These are phyloP conservation scores for Aspiorhynchus laticeps DNA, from an alignment of 2,113 vertebrate genomes.

Conservation along the genomic window DNA sequence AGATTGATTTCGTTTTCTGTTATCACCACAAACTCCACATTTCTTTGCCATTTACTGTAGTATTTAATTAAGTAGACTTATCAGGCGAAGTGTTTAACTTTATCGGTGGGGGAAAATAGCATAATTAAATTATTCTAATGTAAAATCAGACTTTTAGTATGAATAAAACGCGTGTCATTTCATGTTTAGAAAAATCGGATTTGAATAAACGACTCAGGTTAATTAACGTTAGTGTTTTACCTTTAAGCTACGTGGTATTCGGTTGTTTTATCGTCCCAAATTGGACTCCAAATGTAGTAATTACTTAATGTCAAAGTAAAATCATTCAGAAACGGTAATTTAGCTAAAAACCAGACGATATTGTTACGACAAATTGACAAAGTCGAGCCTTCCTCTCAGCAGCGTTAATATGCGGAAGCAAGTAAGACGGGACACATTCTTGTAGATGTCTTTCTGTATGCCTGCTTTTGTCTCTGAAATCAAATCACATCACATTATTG, in stretches of 20 bases:
- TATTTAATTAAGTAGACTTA: background rate
- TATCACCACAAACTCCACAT: background rate
- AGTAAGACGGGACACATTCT: slow-evolving; percentile 14
- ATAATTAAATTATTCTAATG: background rate
- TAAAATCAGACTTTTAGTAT: background rate
- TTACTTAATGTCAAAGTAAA: background rate
- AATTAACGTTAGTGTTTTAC: background rate
- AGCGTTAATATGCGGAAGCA: slow-evolving; percentile 40
- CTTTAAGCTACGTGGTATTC: background rate
- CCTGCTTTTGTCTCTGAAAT: slow-evolving; percentile 26
- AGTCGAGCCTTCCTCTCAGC: slow-evolving; percentile 11
- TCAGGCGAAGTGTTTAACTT: background rate
- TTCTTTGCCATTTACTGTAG: background rate
- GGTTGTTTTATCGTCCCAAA: background rate
- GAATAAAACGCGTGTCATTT: background rate
- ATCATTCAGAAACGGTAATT: background rate
- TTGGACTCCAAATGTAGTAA: background rate
- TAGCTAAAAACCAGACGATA: background rate
- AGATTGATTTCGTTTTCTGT: background rate
- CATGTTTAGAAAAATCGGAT: background rate
- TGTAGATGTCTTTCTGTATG: background rate
- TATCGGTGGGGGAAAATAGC: background rate
- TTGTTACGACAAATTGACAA: background rate
- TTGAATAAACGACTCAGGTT: background rate
- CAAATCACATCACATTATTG: slow-evolving; percentile 30